Evolutionary conservation across 1,140 invertebrate species (phyloP).

Genomic region (Achatina immaculata): DNA sequence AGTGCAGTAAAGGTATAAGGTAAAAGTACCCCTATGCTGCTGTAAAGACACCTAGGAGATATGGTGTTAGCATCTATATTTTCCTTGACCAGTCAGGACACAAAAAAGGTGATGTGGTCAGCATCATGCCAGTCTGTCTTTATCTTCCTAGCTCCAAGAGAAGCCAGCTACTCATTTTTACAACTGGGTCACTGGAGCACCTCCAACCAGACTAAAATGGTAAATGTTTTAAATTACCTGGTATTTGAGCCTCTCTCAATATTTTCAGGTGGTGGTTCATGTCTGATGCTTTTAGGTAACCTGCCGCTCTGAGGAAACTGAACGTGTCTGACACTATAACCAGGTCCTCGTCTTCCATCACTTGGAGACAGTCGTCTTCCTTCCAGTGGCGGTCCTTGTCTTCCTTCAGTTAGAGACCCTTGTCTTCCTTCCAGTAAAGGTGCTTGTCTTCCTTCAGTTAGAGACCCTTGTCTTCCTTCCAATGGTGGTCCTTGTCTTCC

Average conservation of each 20-base stretch:
- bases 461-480: conserved; percentile 18
- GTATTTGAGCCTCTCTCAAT: background rate
- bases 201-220: too few relatives aligned
- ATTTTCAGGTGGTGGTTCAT: conserved; percentile 38
- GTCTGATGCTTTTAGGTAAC: conserved; percentile 35
- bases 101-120: too few relatives aligned
- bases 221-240: too few relatives aligned
- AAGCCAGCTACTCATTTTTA: too few relatives aligned
- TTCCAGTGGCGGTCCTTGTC: conserved; percentile 35
- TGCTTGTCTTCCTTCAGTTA: conserved; percentile 31
- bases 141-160: too few relatives aligned
- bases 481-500: conserved; percentile 6
- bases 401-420: conserved; percentile 44
- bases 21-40: too few relatives aligned
- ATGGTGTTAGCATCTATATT: too few relatives aligned
- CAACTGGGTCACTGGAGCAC: too few relatives aligned
- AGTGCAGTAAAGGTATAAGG: too few relatives aligned
- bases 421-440: conserved; percentile 36
- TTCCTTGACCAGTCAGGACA: too few relatives aligned
- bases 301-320: conserved; percentile 39
- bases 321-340: conserved; percentile 35
- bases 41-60: too few relatives aligned
- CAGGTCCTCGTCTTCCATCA: conserved; percentile 39
- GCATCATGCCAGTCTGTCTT: too few relatives aligned
- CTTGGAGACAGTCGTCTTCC: conserved; percentile 42